Percentiles rank a stretch among this genome's conserved stretches.
Conservation (phyloP, 1,140 invertebrate species). For the Hycleus phaleratus region DNA sequence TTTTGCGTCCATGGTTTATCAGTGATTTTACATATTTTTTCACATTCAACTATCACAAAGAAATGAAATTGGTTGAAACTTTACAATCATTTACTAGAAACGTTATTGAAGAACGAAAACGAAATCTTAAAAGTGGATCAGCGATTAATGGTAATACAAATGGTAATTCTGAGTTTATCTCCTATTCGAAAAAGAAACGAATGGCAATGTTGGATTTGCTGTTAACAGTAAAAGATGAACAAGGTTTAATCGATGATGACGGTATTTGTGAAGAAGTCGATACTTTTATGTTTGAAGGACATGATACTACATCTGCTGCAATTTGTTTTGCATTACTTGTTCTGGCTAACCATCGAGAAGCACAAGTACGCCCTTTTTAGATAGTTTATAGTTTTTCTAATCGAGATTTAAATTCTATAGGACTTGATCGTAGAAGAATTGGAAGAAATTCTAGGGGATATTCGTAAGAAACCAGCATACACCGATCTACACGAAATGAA, state of each 20-base stretch:
- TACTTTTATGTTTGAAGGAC: slow-evolving; percentile 69
- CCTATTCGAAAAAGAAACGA: slow-evolving; percentile 42
- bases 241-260: slow-evolving; percentile 44
- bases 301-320: slow-evolving; percentile 40
- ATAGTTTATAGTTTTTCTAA: not conserved
- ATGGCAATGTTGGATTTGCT: slow-evolving; percentile 76
- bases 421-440: slow-evolving; percentile 44
- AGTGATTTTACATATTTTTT: slow-evolving; percentile 46
- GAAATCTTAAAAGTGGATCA: slow-evolving; percentile 3
- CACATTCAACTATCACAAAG: slow-evolving; percentile 41
- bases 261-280: slow-evolving; percentile 77
- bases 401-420: not conserved
- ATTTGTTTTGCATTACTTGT: slow-evolving; percentile 38
- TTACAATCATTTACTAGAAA: slow-evolving; percentile 53
- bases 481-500: slow-evolving; percentile 55
- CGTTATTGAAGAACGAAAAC: slow-evolving; percentile 34
- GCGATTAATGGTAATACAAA: not conserved
- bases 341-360: slow-evolving; percentile 33
- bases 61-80: slow-evolving; percentile 45
- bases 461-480: slow-evolving; percentile 41
- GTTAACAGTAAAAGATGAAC: slow-evolving; percentile 49
- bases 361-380: slow-evolving; percentile 19
- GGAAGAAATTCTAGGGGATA: slow-evolving; percentile 50
- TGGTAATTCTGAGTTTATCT: not conserved
- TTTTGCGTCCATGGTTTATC: slow-evolving; percentile 53